Evolutionary conservation across 2,113 vertebrate genomes (phyloP).

Genomic region (Odontesthes bonariensis): DNA sequence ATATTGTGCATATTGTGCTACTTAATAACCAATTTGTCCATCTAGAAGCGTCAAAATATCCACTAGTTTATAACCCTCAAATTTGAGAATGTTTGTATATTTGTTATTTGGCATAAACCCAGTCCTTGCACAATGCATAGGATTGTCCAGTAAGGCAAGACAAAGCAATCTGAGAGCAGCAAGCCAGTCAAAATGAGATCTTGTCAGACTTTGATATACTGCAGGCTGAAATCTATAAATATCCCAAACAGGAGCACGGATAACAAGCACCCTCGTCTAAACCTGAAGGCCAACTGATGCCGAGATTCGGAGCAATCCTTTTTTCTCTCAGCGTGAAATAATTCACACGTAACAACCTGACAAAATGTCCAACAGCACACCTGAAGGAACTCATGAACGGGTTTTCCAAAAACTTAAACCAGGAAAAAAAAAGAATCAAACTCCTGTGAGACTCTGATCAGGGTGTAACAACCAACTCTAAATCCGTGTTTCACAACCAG

Average conservation of each 20-base stretch:
- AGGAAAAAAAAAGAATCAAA: slow-evolving; percentile 30
- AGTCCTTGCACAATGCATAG: background rate
- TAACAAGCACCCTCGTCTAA: slow-evolving; percentile 5
- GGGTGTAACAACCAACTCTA: slow-evolving; percentile 26
- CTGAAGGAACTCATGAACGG: background rate
- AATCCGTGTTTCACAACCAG: slow-evolving; percentile 16
- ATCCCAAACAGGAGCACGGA: slow-evolving; percentile 15
- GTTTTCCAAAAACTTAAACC: slow-evolving; percentile 18
- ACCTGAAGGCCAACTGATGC: slow-evolving; percentile 27
- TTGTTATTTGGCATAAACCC: no score
- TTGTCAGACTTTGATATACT: slow-evolving; percentile 4
- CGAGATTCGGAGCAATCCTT: slow-evolving; percentile 20
- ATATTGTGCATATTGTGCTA: no score
- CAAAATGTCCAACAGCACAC: slow-evolving; percentile 1
- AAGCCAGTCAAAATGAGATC: background rate
- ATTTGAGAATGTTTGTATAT: no score
- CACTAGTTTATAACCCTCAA: no score
- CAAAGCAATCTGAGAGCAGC: background rate
- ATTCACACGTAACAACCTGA: background rate
- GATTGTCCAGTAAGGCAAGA: background rate
- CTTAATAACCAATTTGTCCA: no score
- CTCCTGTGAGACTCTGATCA: slow-evolving; percentile 3
- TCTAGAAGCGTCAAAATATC: no score
- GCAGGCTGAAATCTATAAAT: slow-evolving; percentile 43
- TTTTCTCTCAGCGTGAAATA: slow-evolving; percentile 15